These are phyloP conservation scores for Oasisia sp. DNA, from an alignment of 2,888 invertebrate genomes.

Conservation along the genomic window DNA sequence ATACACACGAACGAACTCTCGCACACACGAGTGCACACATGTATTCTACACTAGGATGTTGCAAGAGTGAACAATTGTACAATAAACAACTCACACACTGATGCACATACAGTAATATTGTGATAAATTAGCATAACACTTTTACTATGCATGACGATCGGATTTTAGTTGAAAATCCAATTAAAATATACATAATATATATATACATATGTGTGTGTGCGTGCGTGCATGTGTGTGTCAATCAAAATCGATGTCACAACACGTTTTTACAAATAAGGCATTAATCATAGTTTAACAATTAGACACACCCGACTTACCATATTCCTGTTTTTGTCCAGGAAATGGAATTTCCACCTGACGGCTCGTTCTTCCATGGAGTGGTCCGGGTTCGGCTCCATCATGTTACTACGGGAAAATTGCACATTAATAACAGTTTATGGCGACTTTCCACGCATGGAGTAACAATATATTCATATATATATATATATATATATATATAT, in stretches of 20 bases:
- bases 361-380: conserved; percentile 53
- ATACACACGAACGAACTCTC: too few species aligned
- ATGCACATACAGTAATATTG: background rate
- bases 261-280: background rate
- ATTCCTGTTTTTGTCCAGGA: conserved; percentile 57
- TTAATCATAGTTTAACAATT: background rate
- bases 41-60: too few species aligned
- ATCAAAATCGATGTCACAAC: background rate
- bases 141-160: too few species aligned
- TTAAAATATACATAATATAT: too few species aligned
- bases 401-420: conserved; percentile 22
- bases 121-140: too few species aligned
- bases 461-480: background rate
- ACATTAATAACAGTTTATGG: conserved; percentile 20
- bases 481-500: background rate
- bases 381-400: conserved; percentile 40
- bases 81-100: background rate
- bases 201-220: too few species aligned
- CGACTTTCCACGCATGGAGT: background rate
- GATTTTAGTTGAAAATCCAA: too few species aligned
- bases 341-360: conserved; percentile 58
- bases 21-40: too few species aligned
- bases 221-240: background rate
- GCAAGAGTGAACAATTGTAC: background rate
- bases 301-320: conserved; percentile 45